Evolutionary conservation across 2,113 vertebrate genomes (phyloP).

Genomic region (Phalacrocorax carbo): DNA sequence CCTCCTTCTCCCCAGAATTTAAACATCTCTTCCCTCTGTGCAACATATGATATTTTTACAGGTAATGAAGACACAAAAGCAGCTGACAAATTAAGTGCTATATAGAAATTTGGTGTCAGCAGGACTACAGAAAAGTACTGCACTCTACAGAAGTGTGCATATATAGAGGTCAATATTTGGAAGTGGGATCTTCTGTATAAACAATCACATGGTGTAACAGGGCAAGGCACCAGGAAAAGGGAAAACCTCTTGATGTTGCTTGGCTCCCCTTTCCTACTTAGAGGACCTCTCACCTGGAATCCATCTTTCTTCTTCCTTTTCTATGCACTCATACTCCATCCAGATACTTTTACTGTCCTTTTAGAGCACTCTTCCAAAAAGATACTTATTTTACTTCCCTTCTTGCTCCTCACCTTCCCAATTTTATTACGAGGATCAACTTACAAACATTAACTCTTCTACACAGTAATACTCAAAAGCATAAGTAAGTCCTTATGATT

Average conservation of each 20-base stretch:
- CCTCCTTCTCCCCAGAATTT: not conserved
- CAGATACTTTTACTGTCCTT: not conserved
- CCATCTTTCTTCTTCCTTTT: not conserved
- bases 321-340: not conserved
- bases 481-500: not conserved
- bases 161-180: not conserved
- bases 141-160: not conserved
- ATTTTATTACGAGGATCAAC: not conserved
- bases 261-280: not conserved
- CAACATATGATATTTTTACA: not conserved
- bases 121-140: not conserved
- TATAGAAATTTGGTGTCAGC: not conserved
- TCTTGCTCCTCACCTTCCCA: not conserved
- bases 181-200: not conserved
- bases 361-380: not conserved
- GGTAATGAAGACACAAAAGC: not conserved
- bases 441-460: not conserved
- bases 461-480: not conserved
- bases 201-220: not conserved
- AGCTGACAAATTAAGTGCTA: not conserved
- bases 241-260: not conserved
- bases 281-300: not conserved
- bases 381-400: not conserved
- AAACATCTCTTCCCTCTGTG: not conserved
- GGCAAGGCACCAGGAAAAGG: not conserved